phyloP scores from a whole-genome alignment of 2,113 vertebrate species.

The Sakesphorus luctuosus region DNA sequence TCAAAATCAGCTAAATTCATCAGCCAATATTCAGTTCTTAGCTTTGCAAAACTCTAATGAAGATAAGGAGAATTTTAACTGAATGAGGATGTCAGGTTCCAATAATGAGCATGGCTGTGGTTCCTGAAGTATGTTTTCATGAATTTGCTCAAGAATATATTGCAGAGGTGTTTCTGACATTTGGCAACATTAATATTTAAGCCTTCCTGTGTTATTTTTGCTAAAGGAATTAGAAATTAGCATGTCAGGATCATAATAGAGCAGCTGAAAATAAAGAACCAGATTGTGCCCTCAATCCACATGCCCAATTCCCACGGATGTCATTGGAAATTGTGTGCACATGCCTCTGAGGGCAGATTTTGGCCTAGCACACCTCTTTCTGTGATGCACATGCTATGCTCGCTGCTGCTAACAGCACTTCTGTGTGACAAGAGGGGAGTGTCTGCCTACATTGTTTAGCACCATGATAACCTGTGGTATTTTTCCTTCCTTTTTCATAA shows the following conservation, averaged over 20 bases:
- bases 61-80: slow-evolving; percentile 26
- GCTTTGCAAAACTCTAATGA: not conserved
- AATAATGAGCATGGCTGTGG: not conserved
- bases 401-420: not conserved
- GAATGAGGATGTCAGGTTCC: slow-evolving; percentile 15
- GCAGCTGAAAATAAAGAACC: slow-evolving; percentile 32
- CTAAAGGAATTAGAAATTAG: slow-evolving; percentile 51
- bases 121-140: slow-evolving; percentile 11
- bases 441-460: not conserved
- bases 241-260: slow-evolving; percentile 23
- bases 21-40: not conserved
- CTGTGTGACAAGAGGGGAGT: not conserved
- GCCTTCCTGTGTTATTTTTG: slow-evolving; percentile 52
- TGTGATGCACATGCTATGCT: accelerated
- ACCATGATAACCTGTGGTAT: not conserved
- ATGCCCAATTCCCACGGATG: not conserved
- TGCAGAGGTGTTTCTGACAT: slow-evolving; percentile 54
- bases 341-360: not conserved
- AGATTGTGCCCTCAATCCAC: slow-evolving; percentile 54
- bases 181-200: slow-evolving; percentile 63
- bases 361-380: not conserved
- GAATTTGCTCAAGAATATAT: slow-evolving; percentile 20
- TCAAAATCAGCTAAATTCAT: slow-evolving; percentile 7
- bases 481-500: not conserved
- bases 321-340: not conserved